Evolutionary conservation across 2,888 invertebrate species (phyloP).

Genomic region (Mantis religiosa): DNA sequence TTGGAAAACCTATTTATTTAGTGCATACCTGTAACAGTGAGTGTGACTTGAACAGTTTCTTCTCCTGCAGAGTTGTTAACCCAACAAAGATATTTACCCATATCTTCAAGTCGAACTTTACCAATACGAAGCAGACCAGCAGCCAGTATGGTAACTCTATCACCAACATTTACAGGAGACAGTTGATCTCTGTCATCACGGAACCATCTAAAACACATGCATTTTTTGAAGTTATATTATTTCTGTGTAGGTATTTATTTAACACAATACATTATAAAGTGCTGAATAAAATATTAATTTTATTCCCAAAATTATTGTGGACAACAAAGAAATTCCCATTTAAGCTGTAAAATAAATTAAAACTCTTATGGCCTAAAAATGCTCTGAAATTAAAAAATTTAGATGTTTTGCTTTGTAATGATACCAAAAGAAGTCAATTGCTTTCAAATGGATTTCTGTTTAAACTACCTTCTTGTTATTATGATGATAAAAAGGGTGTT

Average conservation of each 20-base stretch:
- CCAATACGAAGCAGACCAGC: slow-evolving; percentile 64
- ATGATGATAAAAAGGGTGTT: no score
- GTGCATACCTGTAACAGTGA: slow-evolving; percentile 68
- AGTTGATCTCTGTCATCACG: slow-evolving; percentile 68
- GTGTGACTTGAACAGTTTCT: slow-evolving; percentile 70
- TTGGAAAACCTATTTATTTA: background rate
- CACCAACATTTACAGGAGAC: slow-evolving; percentile 63
- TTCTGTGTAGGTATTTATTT: background rate
- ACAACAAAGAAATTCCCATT: no score
- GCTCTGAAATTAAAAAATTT: no score
- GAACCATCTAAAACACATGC: slow-evolving; percentile 59
- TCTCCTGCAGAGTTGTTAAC: slow-evolving; percentile 86
- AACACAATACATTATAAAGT: no score
- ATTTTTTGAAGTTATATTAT: background rate
- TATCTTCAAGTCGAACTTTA: slow-evolving; percentile 69
- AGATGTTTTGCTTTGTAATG: no score
- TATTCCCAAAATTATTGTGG: no score
- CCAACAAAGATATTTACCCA: slow-evolving; percentile 84
- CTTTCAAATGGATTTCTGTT: no score
- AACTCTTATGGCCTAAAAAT: no score
- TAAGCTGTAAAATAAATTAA: no score
- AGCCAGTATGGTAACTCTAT: slow-evolving; percentile 55
- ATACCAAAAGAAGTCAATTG: no score
- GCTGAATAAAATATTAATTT: no score
- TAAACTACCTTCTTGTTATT: no score